Conservation (phyloP, 2,797 vertebrate genomes). For the Thripadectes ignobilis region DNA sequence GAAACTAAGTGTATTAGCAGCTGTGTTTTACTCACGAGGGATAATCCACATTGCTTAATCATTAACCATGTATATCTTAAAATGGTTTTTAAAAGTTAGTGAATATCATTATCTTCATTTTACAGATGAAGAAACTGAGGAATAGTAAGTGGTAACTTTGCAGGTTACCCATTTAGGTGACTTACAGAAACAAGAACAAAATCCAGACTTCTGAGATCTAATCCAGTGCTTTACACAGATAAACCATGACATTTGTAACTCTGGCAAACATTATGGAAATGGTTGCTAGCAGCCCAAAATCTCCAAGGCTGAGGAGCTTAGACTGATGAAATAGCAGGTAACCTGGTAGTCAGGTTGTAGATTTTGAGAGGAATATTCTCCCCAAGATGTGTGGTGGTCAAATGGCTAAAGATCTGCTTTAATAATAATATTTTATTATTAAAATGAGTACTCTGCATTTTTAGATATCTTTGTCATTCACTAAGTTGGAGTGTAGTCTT, state of each 20-base stretch:
- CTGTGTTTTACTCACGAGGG: neutral
- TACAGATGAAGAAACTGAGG: neutral
- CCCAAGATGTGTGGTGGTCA: slow-evolving; percentile 81
- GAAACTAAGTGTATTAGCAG: slow-evolving; percentile 8
- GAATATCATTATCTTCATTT: neutral
- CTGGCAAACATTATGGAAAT: slow-evolving; percentile 81
- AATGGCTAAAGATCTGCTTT: slow-evolving; percentile 81
- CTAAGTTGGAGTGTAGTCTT: neutral
- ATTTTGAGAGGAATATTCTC: slow-evolving; percentile 76
- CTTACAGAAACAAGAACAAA: neutral
- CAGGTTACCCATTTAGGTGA: neutral
- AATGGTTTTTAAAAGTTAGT: neutral
- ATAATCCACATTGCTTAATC: neutral
- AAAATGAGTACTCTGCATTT: neutral
- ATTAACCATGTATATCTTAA: neutral
- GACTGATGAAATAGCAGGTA: slow-evolving; percentile 82
- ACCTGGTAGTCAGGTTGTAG: neutral
- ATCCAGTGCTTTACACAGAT: neutral
- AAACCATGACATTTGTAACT: slow-evolving; percentile 79
- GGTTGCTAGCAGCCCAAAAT: slow-evolving; percentile 78
- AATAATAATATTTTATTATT: neutral
- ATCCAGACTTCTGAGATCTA: neutral
- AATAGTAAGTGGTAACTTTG: neutral
- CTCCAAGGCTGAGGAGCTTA: slow-evolving; percentile 78
- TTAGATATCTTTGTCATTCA: neutral